Conservation (phyloP, 2,797 vertebrate species). For the Kryptolebias ocellatus region DNA sequence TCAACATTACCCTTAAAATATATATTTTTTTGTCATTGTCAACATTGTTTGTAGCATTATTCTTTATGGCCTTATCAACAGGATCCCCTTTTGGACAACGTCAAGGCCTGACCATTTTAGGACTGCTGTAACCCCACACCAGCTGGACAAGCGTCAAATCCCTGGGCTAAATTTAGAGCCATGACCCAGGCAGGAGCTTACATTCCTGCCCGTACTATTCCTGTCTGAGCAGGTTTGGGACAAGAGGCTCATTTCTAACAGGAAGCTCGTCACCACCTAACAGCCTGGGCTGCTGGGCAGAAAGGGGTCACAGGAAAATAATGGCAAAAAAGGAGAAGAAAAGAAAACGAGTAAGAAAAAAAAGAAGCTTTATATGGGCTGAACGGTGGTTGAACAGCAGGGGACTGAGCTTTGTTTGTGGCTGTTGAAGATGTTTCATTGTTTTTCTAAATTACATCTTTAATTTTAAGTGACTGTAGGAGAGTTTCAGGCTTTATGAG, state of each 20-base stretch:
- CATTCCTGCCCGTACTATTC: slow-evolving; percentile 74
- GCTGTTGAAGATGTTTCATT: too few species aligned
- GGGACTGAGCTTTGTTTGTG: too few species aligned
- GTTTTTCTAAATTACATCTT: too few species aligned
- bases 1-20: not conserved
- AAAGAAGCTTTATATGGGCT: too few species aligned
- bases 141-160: slow-evolving; percentile 60
- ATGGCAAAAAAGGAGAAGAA: not conserved
- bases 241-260: slow-evolving; percentile 53
- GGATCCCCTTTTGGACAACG: slow-evolving; percentile 53
- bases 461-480: too few species aligned
- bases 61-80: slow-evolving; percentile 28
- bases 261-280: slow-evolving; percentile 39
- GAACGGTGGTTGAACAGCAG: too few species aligned
- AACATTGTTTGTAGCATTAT: slow-evolving; percentile 32
- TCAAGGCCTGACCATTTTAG: slow-evolving; percentile 74
- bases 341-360: not conserved
- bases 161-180: slow-evolving; percentile 77
- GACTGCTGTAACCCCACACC: slow-evolving; percentile 70
- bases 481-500: too few species aligned
- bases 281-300: slow-evolving; percentile 6
- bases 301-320: not conserved
- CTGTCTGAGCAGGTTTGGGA: slow-evolving; percentile 50
- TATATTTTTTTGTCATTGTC: slow-evolving; percentile 5
- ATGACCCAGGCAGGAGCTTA: slow-evolving; percentile 53